Percentiles rank a stretch among this genome's conserved stretches.
Evolutionary conservation across 2,113 vertebrate species (phyloP).

Genomic region (Regulus satrapa): DNA sequence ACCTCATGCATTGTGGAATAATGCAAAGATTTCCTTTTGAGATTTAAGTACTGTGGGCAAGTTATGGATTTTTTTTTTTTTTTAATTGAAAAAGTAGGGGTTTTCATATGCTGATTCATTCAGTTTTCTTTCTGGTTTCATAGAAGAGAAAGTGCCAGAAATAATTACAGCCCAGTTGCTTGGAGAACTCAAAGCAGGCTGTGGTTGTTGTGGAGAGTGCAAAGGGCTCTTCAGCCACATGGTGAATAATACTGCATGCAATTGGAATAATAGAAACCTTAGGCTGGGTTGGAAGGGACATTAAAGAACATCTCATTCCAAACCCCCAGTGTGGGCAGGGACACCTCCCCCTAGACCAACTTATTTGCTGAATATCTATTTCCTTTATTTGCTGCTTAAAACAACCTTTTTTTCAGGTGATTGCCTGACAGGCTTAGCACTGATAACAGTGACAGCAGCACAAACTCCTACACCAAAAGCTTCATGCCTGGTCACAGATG

Average conservation of each 20-base stretch:
- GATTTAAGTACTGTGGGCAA: not conserved
- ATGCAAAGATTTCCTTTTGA: not conserved
- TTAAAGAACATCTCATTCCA: not conserved
- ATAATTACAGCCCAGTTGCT: not conserved
- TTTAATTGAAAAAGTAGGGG: not conserved
- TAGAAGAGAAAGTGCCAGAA: not conserved
- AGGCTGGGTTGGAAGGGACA: not conserved
- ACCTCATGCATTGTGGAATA: rapidly evolving
- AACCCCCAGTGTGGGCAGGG: not conserved
- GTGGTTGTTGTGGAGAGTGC: not conserved
- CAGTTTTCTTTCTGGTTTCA: not conserved
- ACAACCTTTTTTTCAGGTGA: not conserved
- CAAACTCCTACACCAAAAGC: not conserved
- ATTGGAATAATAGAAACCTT: not conserved
- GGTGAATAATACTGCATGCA: not conserved
- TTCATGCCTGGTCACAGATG: not conserved
- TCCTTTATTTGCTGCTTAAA: not conserved
- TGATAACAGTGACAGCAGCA: not conserved
- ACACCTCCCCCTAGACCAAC: not conserved
- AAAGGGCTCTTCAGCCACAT: not conserved
- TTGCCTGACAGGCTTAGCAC: not conserved
- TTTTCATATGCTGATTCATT: not conserved
- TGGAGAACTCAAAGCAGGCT: not conserved
- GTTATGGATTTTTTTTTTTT: not conserved
- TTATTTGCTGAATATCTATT: not conserved